phyloP scores from a whole-genome alignment of 2,888 invertebrate genomes.

The Conus canariensis region DNA sequence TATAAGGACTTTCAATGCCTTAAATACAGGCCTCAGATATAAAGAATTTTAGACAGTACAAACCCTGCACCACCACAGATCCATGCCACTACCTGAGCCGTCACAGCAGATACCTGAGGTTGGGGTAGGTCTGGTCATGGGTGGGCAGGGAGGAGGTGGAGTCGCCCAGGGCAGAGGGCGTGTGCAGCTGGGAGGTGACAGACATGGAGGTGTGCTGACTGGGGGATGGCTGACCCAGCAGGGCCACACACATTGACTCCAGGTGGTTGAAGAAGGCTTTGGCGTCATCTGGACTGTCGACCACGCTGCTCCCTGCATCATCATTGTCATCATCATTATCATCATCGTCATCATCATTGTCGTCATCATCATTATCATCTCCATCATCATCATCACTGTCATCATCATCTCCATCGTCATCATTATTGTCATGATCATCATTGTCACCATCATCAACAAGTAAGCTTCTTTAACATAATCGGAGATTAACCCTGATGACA shows the following conservation, averaged over 20 bases:
- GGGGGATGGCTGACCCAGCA: conserved; percentile 27
- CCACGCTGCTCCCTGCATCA: conserved; percentile 16
- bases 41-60: too few relatives aligned
- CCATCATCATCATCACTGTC: too few relatives aligned
- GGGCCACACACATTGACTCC: conserved; percentile 17
- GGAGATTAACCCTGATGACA: too few relatives aligned
- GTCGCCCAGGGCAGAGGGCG: not conserved
- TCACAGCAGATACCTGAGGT: not conserved
- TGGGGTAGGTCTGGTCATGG: not conserved
- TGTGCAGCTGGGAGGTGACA: conserved; percentile 2
- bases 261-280: conserved; percentile 29
- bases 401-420: too few relatives aligned
- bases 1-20: too few relatives aligned
- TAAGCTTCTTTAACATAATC: too few relatives aligned
- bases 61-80: not conserved
- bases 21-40: too few relatives aligned
- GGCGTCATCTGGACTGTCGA: conserved; percentile 24
- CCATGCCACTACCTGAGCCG: not conserved
- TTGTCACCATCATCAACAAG: too few relatives aligned
- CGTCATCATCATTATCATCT: too few relatives aligned
- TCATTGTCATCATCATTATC: not conserved
- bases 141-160: not conserved
- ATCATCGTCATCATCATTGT: not conserved
- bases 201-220: not conserved
- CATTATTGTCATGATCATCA: too few relatives aligned